Conservation (phyloP, 2,888 invertebrate species). For the Gnatocerus cornutus region DNA sequence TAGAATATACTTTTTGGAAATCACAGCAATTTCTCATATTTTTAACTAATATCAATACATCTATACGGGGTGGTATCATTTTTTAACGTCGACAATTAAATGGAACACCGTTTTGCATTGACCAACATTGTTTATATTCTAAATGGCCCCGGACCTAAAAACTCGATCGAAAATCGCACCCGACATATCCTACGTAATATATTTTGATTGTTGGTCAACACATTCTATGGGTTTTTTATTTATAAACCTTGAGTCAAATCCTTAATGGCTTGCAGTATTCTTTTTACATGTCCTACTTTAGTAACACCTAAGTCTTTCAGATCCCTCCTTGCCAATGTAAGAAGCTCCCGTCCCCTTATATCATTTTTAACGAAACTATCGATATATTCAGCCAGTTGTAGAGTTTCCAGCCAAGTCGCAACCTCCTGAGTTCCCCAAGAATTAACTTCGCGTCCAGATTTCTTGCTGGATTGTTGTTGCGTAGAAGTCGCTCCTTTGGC, state of each 20-base stretch:
- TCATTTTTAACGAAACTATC: slow-evolving; percentile 94
- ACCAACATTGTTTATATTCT: slow-evolving; percentile 13
- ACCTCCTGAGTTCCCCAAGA: slow-evolving; percentile 94
- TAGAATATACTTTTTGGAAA: slow-evolving; percentile 47
- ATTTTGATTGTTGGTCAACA: slow-evolving; percentile 23
- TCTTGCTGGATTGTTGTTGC: slow-evolving; percentile 71
- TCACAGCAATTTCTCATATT: slow-evolving; percentile 51
- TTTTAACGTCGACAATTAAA: slow-evolving; percentile 24
- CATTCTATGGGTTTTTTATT: slow-evolving; percentile 44
- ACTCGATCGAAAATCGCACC: not conserved
- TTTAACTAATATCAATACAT: slow-evolving; percentile 46
- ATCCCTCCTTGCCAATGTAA: slow-evolving; percentile 89
- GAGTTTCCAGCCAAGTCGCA: slow-evolving; percentile 89
- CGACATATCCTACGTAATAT: not conserved
- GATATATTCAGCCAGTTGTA: slow-evolving; percentile 92
- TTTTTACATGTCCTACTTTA: slow-evolving; percentile 96
- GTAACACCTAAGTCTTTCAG: slow-evolving; percentile 93
- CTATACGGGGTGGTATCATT: slow-evolving; percentile 31
- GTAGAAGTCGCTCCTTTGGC: slow-evolving; percentile 69
- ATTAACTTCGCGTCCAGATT: slow-evolving; percentile 72
- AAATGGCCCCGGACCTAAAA: slow-evolving; percentile 1
- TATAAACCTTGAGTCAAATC: slow-evolving; percentile 76
- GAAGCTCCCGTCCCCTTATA: slow-evolving; percentile 91
- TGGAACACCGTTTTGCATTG: slow-evolving; percentile 3
- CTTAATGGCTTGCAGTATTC: slow-evolving; percentile 93